Evolutionary conservation across 2,888 invertebrate genomes (phyloP).

Genomic region (Nowickia ferox): DNA sequence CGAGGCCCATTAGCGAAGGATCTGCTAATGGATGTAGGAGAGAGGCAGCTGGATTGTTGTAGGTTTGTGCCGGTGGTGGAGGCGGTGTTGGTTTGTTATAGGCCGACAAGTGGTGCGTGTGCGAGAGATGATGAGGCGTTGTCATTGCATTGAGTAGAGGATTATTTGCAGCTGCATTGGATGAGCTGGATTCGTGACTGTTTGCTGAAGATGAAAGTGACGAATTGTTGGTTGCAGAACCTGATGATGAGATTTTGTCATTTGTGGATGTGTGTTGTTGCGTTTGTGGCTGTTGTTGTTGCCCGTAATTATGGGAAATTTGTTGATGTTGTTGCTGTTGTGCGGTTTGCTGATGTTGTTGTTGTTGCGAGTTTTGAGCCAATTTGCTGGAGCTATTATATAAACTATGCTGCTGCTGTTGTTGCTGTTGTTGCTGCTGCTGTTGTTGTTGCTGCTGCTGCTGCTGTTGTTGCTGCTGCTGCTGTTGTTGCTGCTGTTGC

Average conservation of each 20-base stretch:
- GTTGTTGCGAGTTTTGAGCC: constrained; percentile 62
- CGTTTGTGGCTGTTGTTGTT: constrained; percentile 62
- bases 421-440: constrained; percentile 70
- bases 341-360: constrained; percentile 37
- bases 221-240: constrained; percentile 18
- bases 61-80: constrained; percentile 79
- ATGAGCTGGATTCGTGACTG: constrained; percentile 55
- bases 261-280: constrained; percentile 65
- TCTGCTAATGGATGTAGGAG: constrained; percentile 80
- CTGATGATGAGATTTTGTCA: constrained; percentile 61
- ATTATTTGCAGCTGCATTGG: constrained; percentile 63
- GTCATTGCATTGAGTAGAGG: constrained; percentile 76
- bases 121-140: constrained; percentile 78
- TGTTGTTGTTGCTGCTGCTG: constrained; percentile 73
- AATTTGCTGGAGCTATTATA: constrained; percentile 62
- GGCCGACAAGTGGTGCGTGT: constrained; percentile 80
- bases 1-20: constrained; percentile 76
- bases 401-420: constrained; percentile 68
- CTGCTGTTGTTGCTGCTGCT: constrained; percentile 41
- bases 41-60: constrained; percentile 78
- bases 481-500: constrained; percentile 74
- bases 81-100: constrained; percentile 80
- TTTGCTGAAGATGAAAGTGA: constrained; percentile 33
- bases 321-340: constrained; percentile 69
- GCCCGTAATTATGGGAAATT: constrained; percentile 58